Evolutionary conservation across 2,113 vertebrate genomes (phyloP), one percentile per base, ranked within the genome.

Genomic region (Carassius auratus): DNA sequence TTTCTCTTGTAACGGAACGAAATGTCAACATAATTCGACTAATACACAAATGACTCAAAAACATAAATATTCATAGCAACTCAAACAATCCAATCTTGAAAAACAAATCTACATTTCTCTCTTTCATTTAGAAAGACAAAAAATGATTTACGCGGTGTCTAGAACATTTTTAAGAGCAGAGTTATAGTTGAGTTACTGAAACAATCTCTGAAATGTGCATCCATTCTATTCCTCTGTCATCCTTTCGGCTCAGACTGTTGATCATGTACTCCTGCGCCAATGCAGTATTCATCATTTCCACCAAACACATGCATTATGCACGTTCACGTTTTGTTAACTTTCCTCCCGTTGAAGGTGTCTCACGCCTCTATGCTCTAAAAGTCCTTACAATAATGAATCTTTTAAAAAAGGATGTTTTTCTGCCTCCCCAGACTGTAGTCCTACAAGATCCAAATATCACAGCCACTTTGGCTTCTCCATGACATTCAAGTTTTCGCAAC

Each of bases 281-380:
- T 74, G 36, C 50, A 87, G 42, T 84, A 76, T 81, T 86, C 68
- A 45, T 81, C 26, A 80, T 23, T 23, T 64, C 78, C 23, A 30
- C 45, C 55, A 64, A 8, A 13, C 42, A 36, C 66, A 50, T 89
- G n/a, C 86, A 83, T 85, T 83, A 89, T 83, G 79, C 83, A 85
- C 36, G 38, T 14, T 83, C 57, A 76, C 48, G 30, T 76, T 68
- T 77, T 73, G 79, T 77, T n/a, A 82, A 76, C 50, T 33, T 87
- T 82, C 50, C 38, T 76, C 55, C 15, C 13, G 10, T 42, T 36
- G 76, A 59, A 36, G 57, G 21, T 45, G 55, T 80, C 17, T 26
- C 52, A 61, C 36, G 55, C 55, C 76, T 45, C 21, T 59, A 59
- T 13, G 17, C 76, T 59, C 36, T 62, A 26, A 62, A 79, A 42